Evolutionary conservation across 1,140 invertebrate genomes (phyloP), one percentile per base, ranked within the genome.

Genomic region (Campoletis sonorensis): DNA sequence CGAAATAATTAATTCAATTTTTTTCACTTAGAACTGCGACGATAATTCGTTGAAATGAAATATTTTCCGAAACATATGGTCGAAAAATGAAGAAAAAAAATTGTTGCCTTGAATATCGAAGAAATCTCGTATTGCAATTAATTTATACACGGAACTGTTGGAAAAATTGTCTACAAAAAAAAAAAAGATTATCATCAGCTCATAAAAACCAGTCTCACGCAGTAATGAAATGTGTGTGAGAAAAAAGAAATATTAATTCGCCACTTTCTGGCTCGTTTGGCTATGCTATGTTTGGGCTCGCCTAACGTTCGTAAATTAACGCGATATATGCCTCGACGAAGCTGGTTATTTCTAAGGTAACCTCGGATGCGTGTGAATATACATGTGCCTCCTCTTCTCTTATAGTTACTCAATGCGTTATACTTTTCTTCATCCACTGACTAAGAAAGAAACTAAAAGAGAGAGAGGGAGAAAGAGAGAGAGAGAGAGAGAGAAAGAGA

Each of bases 291-390:
- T 11, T 27, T 68, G 26, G 64, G n/a, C 27, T 68, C 64, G 30
- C 33, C 18, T 58, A 58, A 11, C 30, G 30, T 71, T n/a, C 18
- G 68, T 71, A 71, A 71, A 71, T 71, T 71, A 71, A 71, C 68
- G 68, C 68, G 68, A 71, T 71, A 40, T 33, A 58, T 58, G 16
- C 54, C 18, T 11, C 68, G 68, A 27, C 33, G 68, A n/a, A 37
- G 27, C 68, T 33, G 68, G 68, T 71, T 30, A 71, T 71, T n/a
- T 71, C 68, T 37, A 23, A 33, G 68, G 68, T 33, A 71, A 18
- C 68, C 27, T 71, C 33, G 68, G 33, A 21, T 37, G 18, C 68
- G 11, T 13, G 40, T 45, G 10, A 10, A 4, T 37, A 11, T 45
- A 45, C 18, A 0, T 33, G 30, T 71, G 68, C n/a, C 4, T 21